Conservation (phyloP, 1,140 invertebrate genomes). For the Portunus trituberculatus region DNA sequence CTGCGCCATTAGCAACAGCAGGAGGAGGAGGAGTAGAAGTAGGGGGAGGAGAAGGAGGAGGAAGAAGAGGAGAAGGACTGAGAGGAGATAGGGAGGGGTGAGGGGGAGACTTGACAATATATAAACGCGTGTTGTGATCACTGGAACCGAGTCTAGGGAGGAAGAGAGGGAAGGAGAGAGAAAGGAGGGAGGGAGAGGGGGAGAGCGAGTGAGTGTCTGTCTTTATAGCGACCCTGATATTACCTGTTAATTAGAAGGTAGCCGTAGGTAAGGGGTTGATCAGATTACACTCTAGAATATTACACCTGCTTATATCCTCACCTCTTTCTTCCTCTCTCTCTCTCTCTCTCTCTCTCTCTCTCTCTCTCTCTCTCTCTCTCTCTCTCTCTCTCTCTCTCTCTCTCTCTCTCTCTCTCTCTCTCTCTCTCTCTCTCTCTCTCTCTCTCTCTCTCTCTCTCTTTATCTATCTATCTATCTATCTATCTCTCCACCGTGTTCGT, state of each 20-base stretch:
- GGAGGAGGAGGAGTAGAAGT: background rate
- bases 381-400: too few species aligned
- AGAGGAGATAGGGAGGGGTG: too few species aligned
- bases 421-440: too few species aligned
- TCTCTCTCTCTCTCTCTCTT: too few species aligned
- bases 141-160: background rate
- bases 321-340: too few species aligned
- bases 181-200: too few species aligned
- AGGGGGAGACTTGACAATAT: background rate
- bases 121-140: background rate
- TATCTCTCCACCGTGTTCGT: background rate
- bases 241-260: background rate
- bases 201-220: background rate
- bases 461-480: too few species aligned
- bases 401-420: too few species aligned
- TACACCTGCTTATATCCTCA: background rate
- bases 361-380: too few species aligned
- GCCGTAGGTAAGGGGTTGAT: background rate
- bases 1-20: background rate
- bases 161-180: too few species aligned
- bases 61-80: too few species aligned
- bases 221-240: background rate
- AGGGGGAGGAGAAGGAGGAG: background rate
- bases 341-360: too few species aligned
- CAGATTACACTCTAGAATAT: constrained; percentile 23